Percentiles rank a stretch among this genome's conserved stretches.
These are phyloP conservation scores for Phoenicopterus ruber DNA, from an alignment of 2,113 vertebrate species.

Conservation along the genomic window DNA sequence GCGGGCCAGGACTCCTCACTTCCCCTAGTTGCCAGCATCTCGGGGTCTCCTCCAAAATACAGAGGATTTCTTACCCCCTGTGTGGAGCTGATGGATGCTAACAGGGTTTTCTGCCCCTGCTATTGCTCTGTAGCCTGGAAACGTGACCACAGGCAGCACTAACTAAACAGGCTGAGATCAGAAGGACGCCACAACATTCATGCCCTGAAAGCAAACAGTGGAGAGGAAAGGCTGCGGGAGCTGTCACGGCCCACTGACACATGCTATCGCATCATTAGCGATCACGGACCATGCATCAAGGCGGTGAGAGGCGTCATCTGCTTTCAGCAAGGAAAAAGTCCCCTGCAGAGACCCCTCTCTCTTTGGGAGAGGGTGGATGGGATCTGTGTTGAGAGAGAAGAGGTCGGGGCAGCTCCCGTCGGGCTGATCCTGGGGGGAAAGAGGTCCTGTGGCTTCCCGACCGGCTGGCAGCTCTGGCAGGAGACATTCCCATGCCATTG, in stretches of 20 bases:
- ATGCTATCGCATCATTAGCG: neutral
- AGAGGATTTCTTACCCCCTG: neutral
- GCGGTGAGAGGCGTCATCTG: neutral
- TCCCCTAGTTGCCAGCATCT: neutral
- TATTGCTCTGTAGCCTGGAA: conserved; percentile 25
- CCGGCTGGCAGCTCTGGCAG: neutral
- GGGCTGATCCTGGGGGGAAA: neutral
- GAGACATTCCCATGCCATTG: neutral
- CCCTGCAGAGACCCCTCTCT: neutral
- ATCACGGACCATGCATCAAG: neutral
- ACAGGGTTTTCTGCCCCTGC: neutral
- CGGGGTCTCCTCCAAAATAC: neutral
- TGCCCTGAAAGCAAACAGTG: neutral
- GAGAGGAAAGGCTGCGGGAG: neutral
- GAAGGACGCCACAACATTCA: neutral
- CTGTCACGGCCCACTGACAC: neutral
- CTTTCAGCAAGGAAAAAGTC: neutral
- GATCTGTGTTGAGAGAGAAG: neutral
- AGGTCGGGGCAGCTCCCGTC: neutral
- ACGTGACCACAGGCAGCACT: neutral
- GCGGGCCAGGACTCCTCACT: neutral
- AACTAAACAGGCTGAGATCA: neutral
- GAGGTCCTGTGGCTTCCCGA: neutral
- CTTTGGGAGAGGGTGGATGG: neutral
- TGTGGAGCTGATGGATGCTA: neutral